Conservation (phyloP, 2,797 vertebrate species). For the Euphonia xanthogaster region DNA sequence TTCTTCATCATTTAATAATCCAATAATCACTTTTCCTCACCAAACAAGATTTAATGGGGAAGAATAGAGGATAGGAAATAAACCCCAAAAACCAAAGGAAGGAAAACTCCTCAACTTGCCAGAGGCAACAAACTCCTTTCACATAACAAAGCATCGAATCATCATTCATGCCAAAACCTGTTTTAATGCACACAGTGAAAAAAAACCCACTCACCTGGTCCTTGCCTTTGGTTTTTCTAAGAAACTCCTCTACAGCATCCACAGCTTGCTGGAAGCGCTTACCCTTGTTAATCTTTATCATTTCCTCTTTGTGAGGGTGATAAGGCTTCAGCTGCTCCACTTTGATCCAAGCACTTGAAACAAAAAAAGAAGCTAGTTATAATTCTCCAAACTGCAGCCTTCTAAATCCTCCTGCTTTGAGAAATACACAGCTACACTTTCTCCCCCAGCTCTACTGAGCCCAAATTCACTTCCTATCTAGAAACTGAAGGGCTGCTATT, state of each 20-base stretch:
- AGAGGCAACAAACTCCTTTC: not conserved
- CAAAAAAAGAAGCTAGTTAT: not conserved
- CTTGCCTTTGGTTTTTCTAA: constrained; percentile 94
- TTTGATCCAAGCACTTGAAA: constrained; percentile 95
- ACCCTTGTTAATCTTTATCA: constrained; percentile 99
- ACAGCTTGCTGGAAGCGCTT: constrained; percentile 98
- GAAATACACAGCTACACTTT: not conserved
- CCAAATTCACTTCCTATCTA: not conserved
- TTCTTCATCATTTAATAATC: not conserved
- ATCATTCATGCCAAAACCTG: not conserved
- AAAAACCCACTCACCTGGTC: constrained; percentile 83
- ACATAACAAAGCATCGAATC: not conserved
- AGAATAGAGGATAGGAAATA: not conserved
- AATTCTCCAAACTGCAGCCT: not conserved
- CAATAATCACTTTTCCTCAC: not conserved
- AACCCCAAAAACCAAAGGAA: not conserved
- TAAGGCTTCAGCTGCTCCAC: constrained; percentile 98
- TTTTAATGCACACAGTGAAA: not conserved
- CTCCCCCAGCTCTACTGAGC: not conserved
- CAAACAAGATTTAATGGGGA: not conserved
- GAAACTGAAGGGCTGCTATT: not conserved
- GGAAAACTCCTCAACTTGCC: not conserved
- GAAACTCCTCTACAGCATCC: constrained; percentile 95
- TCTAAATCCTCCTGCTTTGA: not conserved
- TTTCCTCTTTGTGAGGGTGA: constrained; percentile 96